Percentiles rank a stretch among this genome's conserved stretches.
Evolutionary conservation across 2,113 vertebrate species (phyloP).

Genomic region (Dermatemys mawii): DNA sequence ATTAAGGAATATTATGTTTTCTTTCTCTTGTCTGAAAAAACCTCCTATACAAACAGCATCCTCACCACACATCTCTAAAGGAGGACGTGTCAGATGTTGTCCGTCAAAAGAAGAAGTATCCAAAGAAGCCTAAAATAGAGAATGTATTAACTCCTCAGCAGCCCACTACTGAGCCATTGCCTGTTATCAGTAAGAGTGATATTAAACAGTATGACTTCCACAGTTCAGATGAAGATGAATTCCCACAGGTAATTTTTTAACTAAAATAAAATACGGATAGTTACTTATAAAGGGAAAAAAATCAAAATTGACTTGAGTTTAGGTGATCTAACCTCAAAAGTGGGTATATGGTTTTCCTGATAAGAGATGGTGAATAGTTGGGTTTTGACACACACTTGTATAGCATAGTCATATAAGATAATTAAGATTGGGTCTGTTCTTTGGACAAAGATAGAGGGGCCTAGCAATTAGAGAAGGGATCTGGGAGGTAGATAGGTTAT

Average conservation of each 20-base stretch:
- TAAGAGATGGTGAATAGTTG: too few relatives aligned
- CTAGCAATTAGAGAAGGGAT: neutral
- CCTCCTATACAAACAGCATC: constrained; percentile 74
- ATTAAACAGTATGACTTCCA: constrained; percentile 97
- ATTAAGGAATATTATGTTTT: constrained; percentile 63
- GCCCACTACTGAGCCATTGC: constrained; percentile 80
- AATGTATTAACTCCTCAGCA: constrained; percentile 80
- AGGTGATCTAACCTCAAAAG: neutral
- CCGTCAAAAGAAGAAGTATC: constrained; percentile 90
- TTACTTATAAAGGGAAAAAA: accelerated
- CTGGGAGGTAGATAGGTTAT: neutral
- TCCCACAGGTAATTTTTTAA: constrained; percentile 82
- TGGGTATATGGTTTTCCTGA: neutral
- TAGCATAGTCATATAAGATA: neutral
- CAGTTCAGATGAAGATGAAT: constrained; percentile 94
- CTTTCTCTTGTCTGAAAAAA: constrained; percentile 40
- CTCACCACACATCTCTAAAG: constrained; percentile 85
- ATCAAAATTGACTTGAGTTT: accelerated
- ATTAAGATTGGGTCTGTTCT: neutral
- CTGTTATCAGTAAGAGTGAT: constrained; percentile 87
- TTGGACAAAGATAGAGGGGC: neutral
- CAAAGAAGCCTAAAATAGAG: constrained; percentile 86
- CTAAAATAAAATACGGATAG: neutral
- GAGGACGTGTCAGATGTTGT: constrained; percentile 85
- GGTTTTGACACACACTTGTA: neutral